A percentile compares a stretch with the other conserved stretches of the same genome.
Evolutionary conservation across 2,113 vertebrate genomes (phyloP).

Genomic region (Oncorhynchus mykiss): DNA sequence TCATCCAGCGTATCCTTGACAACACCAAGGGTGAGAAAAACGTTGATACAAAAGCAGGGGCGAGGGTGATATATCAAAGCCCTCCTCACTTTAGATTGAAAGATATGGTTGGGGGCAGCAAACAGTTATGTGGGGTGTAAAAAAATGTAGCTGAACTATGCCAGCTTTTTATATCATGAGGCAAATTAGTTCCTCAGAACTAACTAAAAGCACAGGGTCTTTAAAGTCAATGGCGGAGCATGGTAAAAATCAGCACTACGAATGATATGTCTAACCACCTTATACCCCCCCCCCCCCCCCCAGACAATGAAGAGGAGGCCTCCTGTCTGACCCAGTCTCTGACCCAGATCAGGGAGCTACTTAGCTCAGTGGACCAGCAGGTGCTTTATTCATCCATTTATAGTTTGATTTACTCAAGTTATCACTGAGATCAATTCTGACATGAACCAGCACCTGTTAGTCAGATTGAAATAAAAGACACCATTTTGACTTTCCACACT

Average conservation of each 20-base stretch:
- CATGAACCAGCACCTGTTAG: not conserved
- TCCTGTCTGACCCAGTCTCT: conserved; percentile 73
- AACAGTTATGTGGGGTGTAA: not conserved
- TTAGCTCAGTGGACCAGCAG: conserved; percentile 84
- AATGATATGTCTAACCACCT: no score
- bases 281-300: not conserved
- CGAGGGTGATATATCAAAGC: conserved; percentile 33
- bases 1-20: conserved; percentile 85
- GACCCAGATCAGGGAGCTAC: conserved; percentile 78
- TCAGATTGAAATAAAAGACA: not conserved
- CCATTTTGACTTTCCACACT: not conserved
- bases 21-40: conserved; percentile 80
- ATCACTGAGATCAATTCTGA: not conserved
- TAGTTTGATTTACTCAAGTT: no score
- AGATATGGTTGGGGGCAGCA: not conserved
- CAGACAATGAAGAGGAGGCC: conserved; percentile 82
- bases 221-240: not conserved
- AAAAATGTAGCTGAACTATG: not conserved
- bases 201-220: not conserved
- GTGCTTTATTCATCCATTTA: conserved; percentile 53
- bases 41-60: conserved; percentile 79
- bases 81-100: not conserved
- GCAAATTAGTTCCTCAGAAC: not conserved
- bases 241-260: no score
- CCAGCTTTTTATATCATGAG: not conserved